These are phyloP conservation scores for Loris lydekkerianus DNA, from an alignment of 2,797 vertebrate genomes.

Conservation along the genomic window DNA sequence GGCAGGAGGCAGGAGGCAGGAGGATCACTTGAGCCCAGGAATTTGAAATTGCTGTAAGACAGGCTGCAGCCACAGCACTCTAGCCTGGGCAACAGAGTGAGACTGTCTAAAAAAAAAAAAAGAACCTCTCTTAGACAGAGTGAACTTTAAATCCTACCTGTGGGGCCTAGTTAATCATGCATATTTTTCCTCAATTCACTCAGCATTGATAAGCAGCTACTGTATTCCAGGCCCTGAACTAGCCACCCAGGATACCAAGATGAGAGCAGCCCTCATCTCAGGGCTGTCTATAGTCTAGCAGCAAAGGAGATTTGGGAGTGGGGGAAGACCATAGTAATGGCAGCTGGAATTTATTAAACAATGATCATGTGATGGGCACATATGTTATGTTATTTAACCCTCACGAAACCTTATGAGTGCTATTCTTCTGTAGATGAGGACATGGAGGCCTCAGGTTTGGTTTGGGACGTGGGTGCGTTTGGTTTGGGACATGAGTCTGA, in stretches of 20 bases:
- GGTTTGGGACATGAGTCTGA: background rate
- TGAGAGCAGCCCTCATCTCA: background rate
- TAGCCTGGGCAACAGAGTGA: no score
- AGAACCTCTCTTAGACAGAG: background rate
- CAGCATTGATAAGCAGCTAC: background rate
- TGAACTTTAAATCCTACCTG: background rate
- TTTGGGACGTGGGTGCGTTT: background rate
- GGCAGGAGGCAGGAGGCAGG: no score
- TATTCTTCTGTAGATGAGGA: background rate
- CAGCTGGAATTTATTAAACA: background rate
- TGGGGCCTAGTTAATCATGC: background rate
- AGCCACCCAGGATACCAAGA: background rate
- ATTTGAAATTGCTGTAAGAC: no score
- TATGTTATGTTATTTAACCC: background rate
- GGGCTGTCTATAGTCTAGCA: background rate
- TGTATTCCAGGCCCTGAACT: background rate
- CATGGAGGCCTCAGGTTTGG: no score
- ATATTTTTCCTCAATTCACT: background rate
- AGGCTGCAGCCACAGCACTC: no score
- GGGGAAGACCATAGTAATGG: background rate
- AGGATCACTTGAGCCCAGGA: no score
- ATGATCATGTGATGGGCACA: background rate
- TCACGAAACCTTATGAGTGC: background rate
- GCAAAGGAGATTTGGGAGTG: background rate
- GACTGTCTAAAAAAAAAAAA: no score